Percentiles rank a stretch among this genome's conserved stretches.
phyloP scores from a whole-genome alignment of 2,113 vertebrate genomes.

The Chinchilla lanigera region DNA sequence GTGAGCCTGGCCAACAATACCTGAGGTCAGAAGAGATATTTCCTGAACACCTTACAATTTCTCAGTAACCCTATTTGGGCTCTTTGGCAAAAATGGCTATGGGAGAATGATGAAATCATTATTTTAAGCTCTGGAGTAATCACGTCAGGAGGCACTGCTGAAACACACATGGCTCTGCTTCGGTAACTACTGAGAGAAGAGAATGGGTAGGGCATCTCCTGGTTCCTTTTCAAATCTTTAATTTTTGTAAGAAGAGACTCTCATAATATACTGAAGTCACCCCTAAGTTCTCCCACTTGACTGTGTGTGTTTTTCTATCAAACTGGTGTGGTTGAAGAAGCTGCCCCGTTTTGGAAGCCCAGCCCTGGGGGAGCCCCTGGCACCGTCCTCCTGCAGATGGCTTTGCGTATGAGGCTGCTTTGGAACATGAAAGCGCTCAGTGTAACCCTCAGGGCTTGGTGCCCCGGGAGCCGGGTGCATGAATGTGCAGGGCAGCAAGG shows the following conservation, averaged over 20 bases:
- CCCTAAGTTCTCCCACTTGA: neutral
- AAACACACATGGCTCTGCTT: neutral
- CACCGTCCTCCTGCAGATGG: neutral
- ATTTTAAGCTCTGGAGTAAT: conserved; percentile 53
- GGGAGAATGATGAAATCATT: conserved; percentile 69
- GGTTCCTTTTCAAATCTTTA: neutral
- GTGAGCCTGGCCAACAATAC: conserved; percentile 13
- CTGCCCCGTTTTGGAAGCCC: neutral
- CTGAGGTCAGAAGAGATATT: conserved; percentile 64
- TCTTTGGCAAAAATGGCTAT: conserved; percentile 55
- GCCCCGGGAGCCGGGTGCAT: neutral
- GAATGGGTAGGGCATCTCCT: neutral
- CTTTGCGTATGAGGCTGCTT: neutral
- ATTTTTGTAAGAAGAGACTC: neutral
- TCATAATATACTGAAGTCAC: neutral
- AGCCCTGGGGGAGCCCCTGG: conserved; percentile 31
- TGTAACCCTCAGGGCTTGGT: neutral
- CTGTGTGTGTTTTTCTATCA: neutral
- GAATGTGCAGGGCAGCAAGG: neutral
- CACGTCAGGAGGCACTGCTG: neutral
- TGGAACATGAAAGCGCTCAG: neutral
- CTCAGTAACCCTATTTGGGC: conserved; percentile 65
- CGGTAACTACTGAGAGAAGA: neutral
- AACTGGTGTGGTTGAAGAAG: neutral
- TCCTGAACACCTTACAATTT: conserved; percentile 66